phyloP scores from a whole-genome alignment of 2,888 invertebrate species.

The Eupithecia exiguata region DNA sequence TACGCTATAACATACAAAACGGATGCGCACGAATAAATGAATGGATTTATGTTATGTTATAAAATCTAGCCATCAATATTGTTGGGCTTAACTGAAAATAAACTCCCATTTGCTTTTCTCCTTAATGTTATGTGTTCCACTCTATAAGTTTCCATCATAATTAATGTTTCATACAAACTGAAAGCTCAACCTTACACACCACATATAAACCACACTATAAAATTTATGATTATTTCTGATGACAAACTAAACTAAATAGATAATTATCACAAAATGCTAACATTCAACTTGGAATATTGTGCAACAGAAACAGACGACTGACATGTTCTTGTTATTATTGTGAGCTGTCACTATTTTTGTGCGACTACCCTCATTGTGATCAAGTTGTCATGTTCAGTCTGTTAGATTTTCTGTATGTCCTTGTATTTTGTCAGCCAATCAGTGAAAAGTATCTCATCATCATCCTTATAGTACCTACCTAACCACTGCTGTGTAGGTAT shows the following conservation, averaged over 20 bases:
- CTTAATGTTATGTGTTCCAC: constrained; percentile 42
- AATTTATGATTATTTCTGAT: background rate
- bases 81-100: constrained; percentile 49
- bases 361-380: constrained; percentile 22
- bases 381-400: background rate
- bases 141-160: constrained; percentile 32
- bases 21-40: background rate
- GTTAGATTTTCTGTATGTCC: background rate
- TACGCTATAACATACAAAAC: background rate
- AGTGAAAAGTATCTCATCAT: background rate
- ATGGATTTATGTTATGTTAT: background rate
- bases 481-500: background rate
- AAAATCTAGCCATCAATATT: background rate
- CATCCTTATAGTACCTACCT: background rate
- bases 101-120: constrained; percentile 47
- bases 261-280: constrained; percentile 6
- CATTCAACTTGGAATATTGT: constrained; percentile 1
- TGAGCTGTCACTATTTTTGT: constrained; percentile 13
- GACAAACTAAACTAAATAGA: background rate
- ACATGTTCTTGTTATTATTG: background rate
- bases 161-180: background rate
- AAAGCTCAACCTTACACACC: background rate
- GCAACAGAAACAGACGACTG: constrained; percentile 12
- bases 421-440: constrained; percentile 3
- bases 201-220: background rate